Base-by-base conservation (phyloP, 2,888 invertebrate species). In the Hartigia nigra region DNA sequence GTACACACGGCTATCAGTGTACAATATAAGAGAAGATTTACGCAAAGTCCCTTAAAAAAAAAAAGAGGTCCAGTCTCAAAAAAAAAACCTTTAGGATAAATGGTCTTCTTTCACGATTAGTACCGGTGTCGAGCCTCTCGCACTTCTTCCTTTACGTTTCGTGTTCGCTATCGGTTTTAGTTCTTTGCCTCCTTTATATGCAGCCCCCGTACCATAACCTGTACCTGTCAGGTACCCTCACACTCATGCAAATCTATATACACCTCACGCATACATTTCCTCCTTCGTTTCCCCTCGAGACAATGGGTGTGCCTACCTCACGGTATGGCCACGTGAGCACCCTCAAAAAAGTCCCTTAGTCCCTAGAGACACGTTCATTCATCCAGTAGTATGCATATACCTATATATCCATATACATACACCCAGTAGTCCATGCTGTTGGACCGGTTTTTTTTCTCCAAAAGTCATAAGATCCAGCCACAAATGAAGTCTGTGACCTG, bases 301-400 rank as follows among this genome's bases (percentile, higher is more conserved):
- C 87, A 88, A 88, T 88, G 85, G 86, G 83, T 78, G 86, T 84
- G 84, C 80, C 86, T 85, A 79, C 81, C 82, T 85, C 86, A 85
- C 86, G 87, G 84, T 87, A 86, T 87, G 69, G 83, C 76, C 85
- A 85, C 86, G 86, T 87, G 87, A 88, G 86, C 81, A 87, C 87
- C 87, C 88, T 88, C 85, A 81, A 87, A 88, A 88, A 87, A 81
- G 83, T 79, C 82, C 82, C 84, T 83, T 81, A 81, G 76, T 78
- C 78, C 82, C 70, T 81, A 81, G 79, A 81, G 79, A 34, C 55
- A 31, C 82, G 77, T 85, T 86, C 85, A 85, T 85, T 85, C 85
- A 85, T 83, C 77, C 81, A 74, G 69, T 70, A 55, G 55, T 55
- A 55, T 55, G 5, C 55, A 55, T 55, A 34, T 12, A 23, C 39